Evolutionary conservation across 2,113 vertebrate genomes (phyloP).

Genomic region (Oplegnathus fasciatus): DNA sequence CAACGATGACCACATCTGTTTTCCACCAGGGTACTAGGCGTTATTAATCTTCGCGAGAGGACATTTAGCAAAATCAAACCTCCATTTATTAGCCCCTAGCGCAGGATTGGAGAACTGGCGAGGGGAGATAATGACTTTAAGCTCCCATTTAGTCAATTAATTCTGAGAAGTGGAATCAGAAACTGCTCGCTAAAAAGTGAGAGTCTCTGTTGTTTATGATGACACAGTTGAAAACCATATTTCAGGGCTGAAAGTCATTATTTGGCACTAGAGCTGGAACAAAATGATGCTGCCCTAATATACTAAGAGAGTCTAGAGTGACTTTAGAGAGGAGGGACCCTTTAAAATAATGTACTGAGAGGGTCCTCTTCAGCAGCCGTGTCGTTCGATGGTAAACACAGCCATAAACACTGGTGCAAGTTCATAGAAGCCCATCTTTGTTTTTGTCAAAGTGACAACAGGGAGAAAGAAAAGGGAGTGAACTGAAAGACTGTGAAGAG

Average conservation of each 20-base stretch:
- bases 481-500: conserved; percentile 48
- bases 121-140: conserved; percentile 76
- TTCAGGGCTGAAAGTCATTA: conserved; percentile 53
- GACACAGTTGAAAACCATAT: conserved; percentile 48
- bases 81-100: conserved; percentile 74
- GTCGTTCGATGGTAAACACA: conserved; percentile 45
- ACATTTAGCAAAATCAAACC: conserved; percentile 76
- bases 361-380: conserved; percentile 28
- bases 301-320: conserved; percentile 24
- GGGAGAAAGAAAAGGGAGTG: conserved; percentile 36
- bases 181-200: conserved; percentile 42
- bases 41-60: conserved; percentile 70
- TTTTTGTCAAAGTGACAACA: conserved; percentile 64
- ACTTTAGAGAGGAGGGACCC: conserved; percentile 30
- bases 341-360: conserved; percentile 51
- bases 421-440: conserved; percentile 58
- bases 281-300: conserved; percentile 11
- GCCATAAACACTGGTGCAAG: conserved; percentile 32
- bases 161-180: conserved; percentile 63
- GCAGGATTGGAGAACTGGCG: conserved; percentile 60
- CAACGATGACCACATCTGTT: conserved; percentile 67
- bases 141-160: conserved; percentile 73
- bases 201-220: conserved; percentile 53
- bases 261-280: conserved; percentile 37
- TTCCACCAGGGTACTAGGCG: conserved; percentile 53